A percentile compares a stretch with the other conserved stretches of the same genome.
phyloP scores from a whole-genome alignment of 2,888 invertebrate species.

The Leptarthrus brevirostris region DNA sequence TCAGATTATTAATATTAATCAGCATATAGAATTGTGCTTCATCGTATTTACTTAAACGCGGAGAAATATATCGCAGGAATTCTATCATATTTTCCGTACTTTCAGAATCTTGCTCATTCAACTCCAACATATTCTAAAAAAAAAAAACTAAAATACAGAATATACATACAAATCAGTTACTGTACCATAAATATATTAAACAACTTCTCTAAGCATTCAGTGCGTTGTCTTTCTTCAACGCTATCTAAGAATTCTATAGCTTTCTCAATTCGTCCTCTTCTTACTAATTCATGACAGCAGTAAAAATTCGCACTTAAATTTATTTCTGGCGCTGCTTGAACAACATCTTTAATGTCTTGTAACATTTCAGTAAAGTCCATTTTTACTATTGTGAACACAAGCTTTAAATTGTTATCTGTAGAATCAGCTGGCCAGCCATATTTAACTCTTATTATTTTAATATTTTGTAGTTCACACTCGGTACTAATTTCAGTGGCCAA shows the following conservation, averaged over 20 bases:
- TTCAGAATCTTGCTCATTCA: slow-evolving; percentile 7
- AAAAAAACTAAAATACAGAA: not conserved
- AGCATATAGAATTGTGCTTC: not conserved
- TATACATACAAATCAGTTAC: not conserved
- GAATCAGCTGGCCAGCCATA: slow-evolving; percentile 65
- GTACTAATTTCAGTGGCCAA: slow-evolving; percentile 63
- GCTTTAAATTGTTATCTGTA: slow-evolving; percentile 61
- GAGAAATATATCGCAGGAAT: slow-evolving; percentile 60
- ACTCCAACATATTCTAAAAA: slow-evolving; percentile 25
- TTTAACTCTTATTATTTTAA: slow-evolving; percentile 66
- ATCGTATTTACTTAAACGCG: not conserved
- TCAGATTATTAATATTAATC: not conserved
- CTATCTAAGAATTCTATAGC: slow-evolving; percentile 62
- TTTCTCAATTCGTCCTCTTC: slow-evolving; percentile 61
- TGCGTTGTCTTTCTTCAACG: slow-evolving; percentile 57
- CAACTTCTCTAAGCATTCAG: slow-evolving; percentile 59
- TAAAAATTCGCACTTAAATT: slow-evolving; percentile 62
- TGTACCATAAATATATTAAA: slow-evolving; percentile 59
- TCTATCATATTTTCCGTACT: slow-evolving; percentile 59
- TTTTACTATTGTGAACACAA: slow-evolving; percentile 65
- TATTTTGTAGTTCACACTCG: slow-evolving; percentile 65
- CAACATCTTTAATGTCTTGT: slow-evolving; percentile 62
- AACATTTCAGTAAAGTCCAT: slow-evolving; percentile 64
- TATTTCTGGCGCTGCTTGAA: slow-evolving; percentile 63
- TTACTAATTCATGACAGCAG: slow-evolving; percentile 64